Base-by-base conservation (phyloP, 2,888 invertebrate species). In the Lasioglossum lativentre region DNA sequence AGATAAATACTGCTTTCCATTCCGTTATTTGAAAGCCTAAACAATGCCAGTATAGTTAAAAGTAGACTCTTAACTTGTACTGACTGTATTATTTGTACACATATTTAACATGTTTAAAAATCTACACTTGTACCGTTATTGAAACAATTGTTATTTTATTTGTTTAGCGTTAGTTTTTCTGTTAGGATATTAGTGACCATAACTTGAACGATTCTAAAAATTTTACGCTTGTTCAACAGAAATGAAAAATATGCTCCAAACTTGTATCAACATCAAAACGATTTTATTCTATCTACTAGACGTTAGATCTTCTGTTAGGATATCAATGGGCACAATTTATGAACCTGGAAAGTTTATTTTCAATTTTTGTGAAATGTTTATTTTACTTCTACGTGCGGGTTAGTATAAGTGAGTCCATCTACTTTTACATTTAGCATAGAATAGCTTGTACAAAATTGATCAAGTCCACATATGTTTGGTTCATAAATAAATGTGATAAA, bases 1-100 rank as follows among this genome's bases (percentile, higher is more conserved):
- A 72, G 56, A 34, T 40, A 72, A 72, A 72, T 34, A 19, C 47
- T 75, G 23, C 2, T 45, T 34, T 74, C 56, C 56, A 75, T 23
- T 30, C 23, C 56, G 27, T 59, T 38, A 40, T 40, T 23, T 19
- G 10, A 27, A 42, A 59, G 19, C 19, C n/a, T 6, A 14, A 30
- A 45, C n/a, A 45, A 45, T 34, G 42, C 30, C 42, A 19, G 6
- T 34, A 34, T 52, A 52, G 34, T 27, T 10, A 27, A 27, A 70
- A 4, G 0, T 12, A 40, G 40, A 27, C 14, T 70, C 14, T 12
- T 40, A n/a, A 6, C n/a, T 71, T n/a, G 2, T 66, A 19, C 66
- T 2, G 19, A 34, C 45, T 45, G 34, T n/a, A n/a, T n/a, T n/a
- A n/a, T n/a, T n/a, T n/a, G n/a, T n/a, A n/a, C n/a, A n/a, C n/a